Evolutionary conservation across 2,888 invertebrate species (phyloP).

Genomic region (Diadegma fenestrale): DNA sequence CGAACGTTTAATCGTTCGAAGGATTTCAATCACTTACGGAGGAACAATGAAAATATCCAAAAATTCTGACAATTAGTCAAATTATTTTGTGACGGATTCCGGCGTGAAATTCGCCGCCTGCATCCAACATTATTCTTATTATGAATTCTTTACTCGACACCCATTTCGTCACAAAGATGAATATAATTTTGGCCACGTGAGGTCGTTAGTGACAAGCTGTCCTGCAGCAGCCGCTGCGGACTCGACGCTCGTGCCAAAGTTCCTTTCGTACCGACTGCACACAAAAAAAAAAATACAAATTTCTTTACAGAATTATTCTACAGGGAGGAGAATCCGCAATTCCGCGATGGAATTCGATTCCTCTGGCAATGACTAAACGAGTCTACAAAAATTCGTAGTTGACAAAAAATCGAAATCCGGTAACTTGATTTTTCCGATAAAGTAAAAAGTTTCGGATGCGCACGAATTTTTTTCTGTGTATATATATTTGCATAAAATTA

Average conservation of each 20-base stretch:
- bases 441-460: too few species aligned
- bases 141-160: neutral
- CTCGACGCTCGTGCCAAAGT: neutral
- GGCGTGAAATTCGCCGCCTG: slow-evolving; percentile 55
- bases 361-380: too few species aligned
- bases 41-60: slow-evolving; percentile 51
- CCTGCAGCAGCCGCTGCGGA: neutral
- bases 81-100: slow-evolving; percentile 33
- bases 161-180: neutral
- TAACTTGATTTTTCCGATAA: too few species aligned
- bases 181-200: neutral
- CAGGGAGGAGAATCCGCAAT: too few species aligned
- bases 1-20: neutral
- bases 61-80: slow-evolving; percentile 43
- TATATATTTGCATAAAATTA: too few species aligned
- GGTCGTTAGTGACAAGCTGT: slow-evolving; percentile 6
- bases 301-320: neutral
- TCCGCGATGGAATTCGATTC: too few species aligned
- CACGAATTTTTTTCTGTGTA: too few species aligned
- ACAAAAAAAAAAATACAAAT: neutral
- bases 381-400: too few species aligned
- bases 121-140: slow-evolving; percentile 26
- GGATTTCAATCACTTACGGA: slow-evolving; percentile 33
- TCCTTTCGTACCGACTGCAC: neutral
- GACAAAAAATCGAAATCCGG: too few species aligned